Evolutionary conservation across 2,797 vertebrate species (phyloP).

Genomic region (Coregonus ussuriensis): DNA sequence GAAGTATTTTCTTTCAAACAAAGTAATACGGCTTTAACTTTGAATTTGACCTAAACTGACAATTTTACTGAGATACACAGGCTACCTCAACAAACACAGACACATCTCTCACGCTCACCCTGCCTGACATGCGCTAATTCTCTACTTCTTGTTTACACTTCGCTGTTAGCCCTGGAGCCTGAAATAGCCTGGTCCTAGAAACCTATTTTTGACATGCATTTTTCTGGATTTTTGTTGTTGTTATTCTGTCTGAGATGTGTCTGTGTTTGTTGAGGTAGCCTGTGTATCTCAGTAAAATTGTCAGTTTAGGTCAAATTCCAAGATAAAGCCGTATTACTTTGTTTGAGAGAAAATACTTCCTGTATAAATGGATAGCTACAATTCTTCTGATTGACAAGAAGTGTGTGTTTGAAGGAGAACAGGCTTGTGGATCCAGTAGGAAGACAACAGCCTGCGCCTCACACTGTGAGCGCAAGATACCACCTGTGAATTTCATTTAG

Average conservation of each 20-base stretch:
- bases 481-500: constrained; percentile 11
- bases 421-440: neutral
- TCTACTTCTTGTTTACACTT: constrained; percentile 23
- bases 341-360: neutral
- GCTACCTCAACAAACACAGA: neutral
- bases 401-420: too few species aligned
- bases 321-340: neutral
- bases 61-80: constrained; percentile 2
- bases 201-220: constrained; percentile 24
- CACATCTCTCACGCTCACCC: constrained; percentile 24
- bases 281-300: constrained; percentile 3
- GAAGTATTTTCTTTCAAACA: neutral
- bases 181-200: constrained; percentile 56
- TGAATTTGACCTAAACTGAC: neutral
- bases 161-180: constrained; percentile 34
- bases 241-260: neutral
- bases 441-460: neutral
- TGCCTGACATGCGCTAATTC: constrained; percentile 27
- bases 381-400: too few species aligned
- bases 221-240: too few species aligned
- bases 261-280: neutral
- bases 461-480: neutral
- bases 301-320: neutral
- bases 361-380: neutral
- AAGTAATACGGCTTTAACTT: neutral